Conservation (phyloP, 2,888 invertebrate species). For the Machimus atricapillus region DNA sequence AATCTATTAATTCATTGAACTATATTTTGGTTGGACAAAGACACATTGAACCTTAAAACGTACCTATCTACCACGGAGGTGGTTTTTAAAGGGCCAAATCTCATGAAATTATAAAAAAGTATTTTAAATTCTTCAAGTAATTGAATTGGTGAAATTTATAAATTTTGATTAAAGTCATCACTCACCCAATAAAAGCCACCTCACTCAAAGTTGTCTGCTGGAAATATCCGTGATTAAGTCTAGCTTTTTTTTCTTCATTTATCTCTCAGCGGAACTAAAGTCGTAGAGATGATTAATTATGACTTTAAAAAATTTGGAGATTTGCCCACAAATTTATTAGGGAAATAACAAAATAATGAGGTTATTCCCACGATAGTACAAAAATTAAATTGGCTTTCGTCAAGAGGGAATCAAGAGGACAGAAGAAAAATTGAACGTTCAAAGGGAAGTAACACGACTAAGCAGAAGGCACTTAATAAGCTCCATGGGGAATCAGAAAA, state of each 20-base stretch:
- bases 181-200: background rate
- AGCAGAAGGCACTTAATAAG: background rate
- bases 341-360: background rate
- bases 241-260: background rate
- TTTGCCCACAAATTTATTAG: background rate
- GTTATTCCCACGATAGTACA: background rate
- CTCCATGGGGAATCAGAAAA: background rate
- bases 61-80: too few species aligned
- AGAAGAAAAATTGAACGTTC: background rate
- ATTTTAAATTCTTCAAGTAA: background rate
- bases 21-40: too few species aligned
- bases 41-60: too few species aligned
- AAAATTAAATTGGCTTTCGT: background rate
- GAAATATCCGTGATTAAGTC: background rate
- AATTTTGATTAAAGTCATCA: background rate
- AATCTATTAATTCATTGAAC: too few species aligned
- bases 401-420: background rate
- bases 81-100: background rate
- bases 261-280: background rate
- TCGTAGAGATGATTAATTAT: background rate
- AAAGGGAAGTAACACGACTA: background rate
- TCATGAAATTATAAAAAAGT: background rate
- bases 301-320: background rate
- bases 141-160: background rate
- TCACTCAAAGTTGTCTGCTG: background rate